Evolutionary conservation across 2,888 invertebrate species (phyloP).

Genomic region (Ametastegia equiseti): DNA sequence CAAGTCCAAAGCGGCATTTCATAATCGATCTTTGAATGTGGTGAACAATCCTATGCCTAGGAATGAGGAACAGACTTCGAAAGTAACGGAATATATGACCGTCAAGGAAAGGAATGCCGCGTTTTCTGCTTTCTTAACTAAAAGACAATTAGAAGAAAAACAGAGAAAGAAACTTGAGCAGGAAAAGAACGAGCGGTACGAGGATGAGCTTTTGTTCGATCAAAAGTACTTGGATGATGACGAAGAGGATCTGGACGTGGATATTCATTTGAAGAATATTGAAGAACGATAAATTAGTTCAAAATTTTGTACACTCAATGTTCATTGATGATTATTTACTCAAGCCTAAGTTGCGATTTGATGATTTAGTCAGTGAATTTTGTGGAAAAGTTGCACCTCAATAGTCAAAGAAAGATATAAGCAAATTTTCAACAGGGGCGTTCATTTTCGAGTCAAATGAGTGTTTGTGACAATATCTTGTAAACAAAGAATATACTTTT

Average conservation of each 20-base stretch:
- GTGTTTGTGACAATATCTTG: slow-evolving; percentile 20
- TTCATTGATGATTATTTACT: background rate
- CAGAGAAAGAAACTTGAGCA: slow-evolving; percentile 56
- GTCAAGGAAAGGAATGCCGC: slow-evolving; percentile 76
- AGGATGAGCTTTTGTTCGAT: slow-evolving; percentile 55
- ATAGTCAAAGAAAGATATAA: background rate
- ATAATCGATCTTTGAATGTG: slow-evolving; percentile 54
- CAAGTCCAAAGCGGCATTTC: slow-evolving; percentile 67
- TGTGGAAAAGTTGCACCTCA: background rate
- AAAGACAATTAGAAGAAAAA: slow-evolving; percentile 76
- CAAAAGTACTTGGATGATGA: slow-evolving; percentile 60
- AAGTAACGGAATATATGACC: slow-evolving; percentile 52
- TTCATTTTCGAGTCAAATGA: background rate
- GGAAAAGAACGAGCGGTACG: slow-evolving; percentile 64
- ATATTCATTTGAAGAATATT: slow-evolving; percentile 37
- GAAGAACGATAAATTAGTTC: background rate
- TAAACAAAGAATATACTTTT: slow-evolving; percentile 38
- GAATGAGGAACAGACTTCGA: slow-evolving; percentile 60
- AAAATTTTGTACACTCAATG: slow-evolving; percentile 14
- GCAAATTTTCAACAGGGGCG: too few relatives aligned
- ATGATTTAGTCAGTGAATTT: background rate
- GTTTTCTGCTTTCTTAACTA: slow-evolving; percentile 78
- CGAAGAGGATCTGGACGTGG: slow-evolving; percentile 60
- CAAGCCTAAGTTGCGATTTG: background rate
- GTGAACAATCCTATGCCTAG: slow-evolving; percentile 57